Evolutionary conservation across 2,888 invertebrate genomes (phyloP), one percentile per base, ranked within the genome.

Genomic region (Calameuta pallipes): DNA sequence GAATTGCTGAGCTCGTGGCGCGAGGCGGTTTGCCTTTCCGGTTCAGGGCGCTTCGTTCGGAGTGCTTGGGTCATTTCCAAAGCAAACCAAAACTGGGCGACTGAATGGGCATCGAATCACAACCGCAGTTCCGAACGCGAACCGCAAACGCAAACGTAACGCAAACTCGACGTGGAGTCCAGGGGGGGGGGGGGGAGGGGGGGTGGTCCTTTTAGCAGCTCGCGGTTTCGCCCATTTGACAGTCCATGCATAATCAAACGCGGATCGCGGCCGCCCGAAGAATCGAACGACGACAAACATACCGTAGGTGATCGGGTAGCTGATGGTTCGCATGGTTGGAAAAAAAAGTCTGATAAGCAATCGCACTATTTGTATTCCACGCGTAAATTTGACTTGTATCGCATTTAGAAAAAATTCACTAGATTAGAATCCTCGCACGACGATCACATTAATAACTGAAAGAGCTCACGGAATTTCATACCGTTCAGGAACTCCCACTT

Each of bases 11-110:
- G 56, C 56, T 56, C 56, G 80, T 76, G 79, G 79, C 76, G 76
- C 78, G 76, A 80, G 80, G 79, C 37, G 75, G 83, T 88, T 88
- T 89, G 87, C 87, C 84, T 88, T 88, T 88, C 86, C 86, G 88
- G 87, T 88, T 85, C 87, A 86, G 84, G 81, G 86, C 83, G 80
- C 83, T 84, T 83, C 84, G 82, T 85, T 81, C 82, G 81, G 84
- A 88, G 88, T 87, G 89, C 88, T 89, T 89, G 89, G 89, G 88
- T 88, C 89, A 89, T 89, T 89, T 89, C 89, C 89, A 89, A 89
- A 89, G 89, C 89, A 89, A 89, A 89, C 89, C 89, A 87, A 89
- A 89, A 88, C 87, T 85, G 87, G 84, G 81, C 87, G 87, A 87
- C 88, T 87, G 87, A 89, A 89, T 88, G 87, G 87, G 87, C 89